A percentile compares a stretch with the other conserved stretches of the same genome.
Evolutionary conservation across 2,888 invertebrate species (phyloP).

Genomic region (Phengaris arion): DNA sequence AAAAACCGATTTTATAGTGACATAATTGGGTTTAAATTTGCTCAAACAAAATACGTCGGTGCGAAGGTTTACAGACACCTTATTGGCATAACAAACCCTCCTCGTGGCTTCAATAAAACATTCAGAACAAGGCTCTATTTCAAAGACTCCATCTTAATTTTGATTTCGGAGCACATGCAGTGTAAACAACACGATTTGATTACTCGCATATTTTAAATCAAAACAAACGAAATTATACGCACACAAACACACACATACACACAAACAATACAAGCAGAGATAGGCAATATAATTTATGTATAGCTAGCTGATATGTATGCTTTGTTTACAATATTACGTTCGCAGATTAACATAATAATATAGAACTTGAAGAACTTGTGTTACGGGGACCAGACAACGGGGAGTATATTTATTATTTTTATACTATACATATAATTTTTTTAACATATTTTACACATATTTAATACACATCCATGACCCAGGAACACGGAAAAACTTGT

Average conservation of each 20-base stretch:
- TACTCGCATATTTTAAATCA: slow-evolving; percentile 13
- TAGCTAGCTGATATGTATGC: too few species aligned
- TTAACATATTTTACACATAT: too few species aligned
- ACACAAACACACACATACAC: neutral
- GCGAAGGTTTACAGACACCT: slow-evolving; percentile 39
- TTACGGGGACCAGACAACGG: too few species aligned
- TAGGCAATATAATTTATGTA: too few species aligned
- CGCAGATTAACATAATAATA: too few species aligned
- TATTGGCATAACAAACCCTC: slow-evolving; percentile 60
- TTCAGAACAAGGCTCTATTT: slow-evolving; percentile 63
- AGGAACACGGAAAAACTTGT: too few species aligned
- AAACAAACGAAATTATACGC: slow-evolving; percentile 1
- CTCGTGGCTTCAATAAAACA: slow-evolving; percentile 60
- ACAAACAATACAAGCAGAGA: neutral
- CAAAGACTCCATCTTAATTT: slow-evolving; percentile 44
- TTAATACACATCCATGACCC: too few species aligned
- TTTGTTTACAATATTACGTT: too few species aligned
- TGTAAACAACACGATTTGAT: neutral
- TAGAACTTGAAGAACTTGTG: too few species aligned
- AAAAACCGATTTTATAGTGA: slow-evolving; percentile 22
- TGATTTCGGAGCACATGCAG: slow-evolving; percentile 31
- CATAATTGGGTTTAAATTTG: slow-evolving; percentile 7
- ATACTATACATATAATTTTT: too few species aligned
- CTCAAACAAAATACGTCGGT: neutral
- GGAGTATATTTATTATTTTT: too few species aligned